Conservation (phyloP, 2,113 vertebrate species). For the Psephotus haematonotus region DNA sequence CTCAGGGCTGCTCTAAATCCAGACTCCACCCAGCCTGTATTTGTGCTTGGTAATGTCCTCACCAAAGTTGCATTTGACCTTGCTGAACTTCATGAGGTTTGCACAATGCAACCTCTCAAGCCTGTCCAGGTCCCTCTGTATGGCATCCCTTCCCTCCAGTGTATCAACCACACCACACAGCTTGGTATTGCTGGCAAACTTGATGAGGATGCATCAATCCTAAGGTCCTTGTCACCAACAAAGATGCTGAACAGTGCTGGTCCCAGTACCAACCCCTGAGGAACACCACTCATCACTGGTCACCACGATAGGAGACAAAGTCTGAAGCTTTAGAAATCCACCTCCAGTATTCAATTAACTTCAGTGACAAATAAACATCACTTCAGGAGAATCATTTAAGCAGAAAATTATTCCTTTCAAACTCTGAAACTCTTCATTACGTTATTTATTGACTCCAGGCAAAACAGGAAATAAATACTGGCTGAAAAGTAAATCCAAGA, state of each 20-base stretch:
- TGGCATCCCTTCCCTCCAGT: neutral
- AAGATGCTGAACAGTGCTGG: neutral
- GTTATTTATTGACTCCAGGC: slow-evolving; percentile 58
- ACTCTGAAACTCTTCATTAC: slow-evolving; percentile 48
- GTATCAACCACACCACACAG: neutral
- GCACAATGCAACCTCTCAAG: neutral
- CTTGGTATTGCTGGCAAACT: neutral
- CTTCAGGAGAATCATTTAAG: slow-evolving; percentile 61
- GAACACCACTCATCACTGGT: neutral
- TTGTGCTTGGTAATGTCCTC: neutral
- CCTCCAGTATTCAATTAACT: slow-evolving; percentile 58
- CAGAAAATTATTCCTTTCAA: slow-evolving; percentile 68
- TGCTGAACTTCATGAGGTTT: neutral
- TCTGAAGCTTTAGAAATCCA: slow-evolving; percentile 29
- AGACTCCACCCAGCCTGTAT: neutral
- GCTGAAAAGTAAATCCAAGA: slow-evolving; percentile 21
- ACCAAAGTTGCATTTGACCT: neutral
- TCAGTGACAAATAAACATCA: slow-evolving; percentile 49
- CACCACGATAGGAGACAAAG: neutral
- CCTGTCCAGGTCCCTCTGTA: neutral
- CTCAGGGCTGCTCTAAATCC: neutral
- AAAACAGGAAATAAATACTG: slow-evolving; percentile 52
- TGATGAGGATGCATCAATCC: neutral
- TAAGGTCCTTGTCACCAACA: neutral
- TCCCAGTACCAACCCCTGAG: neutral